phyloP scores from a whole-genome alignment of 2,113 vertebrate species.

The Seriola quinqueradiata region DNA sequence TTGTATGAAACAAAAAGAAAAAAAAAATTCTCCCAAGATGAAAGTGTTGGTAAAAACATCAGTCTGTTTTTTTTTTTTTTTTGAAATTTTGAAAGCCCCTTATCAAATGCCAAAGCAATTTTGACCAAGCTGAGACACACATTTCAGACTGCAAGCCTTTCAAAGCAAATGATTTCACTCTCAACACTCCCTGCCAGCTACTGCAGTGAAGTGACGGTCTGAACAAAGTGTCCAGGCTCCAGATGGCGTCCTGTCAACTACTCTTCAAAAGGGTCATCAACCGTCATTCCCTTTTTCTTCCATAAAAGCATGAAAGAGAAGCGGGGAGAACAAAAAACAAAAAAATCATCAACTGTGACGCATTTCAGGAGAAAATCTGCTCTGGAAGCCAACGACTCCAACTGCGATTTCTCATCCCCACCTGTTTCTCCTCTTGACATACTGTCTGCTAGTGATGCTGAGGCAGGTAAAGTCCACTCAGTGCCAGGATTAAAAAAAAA shows the following conservation, averaged over 20 bases:
- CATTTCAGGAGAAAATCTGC: conserved; percentile 26
- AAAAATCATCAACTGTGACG: background rate
- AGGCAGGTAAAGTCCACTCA: conserved; percentile 29
- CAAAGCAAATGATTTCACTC: conserved; percentile 37
- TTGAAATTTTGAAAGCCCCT: conserved; percentile 28
- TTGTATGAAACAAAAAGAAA: background rate
- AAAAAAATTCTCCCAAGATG: background rate
- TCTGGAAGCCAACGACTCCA: conserved; percentile 15
- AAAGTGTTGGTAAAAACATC: background rate
- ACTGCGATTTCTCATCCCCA: conserved; percentile 20
- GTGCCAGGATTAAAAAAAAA: background rate
- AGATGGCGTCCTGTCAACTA: conserved; percentile 52
- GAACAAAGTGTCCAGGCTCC: conserved; percentile 43
- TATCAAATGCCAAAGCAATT: conserved; percentile 46
- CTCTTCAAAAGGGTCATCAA: conserved; percentile 41
- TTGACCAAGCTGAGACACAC: conserved; percentile 5
- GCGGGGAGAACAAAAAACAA: background rate
- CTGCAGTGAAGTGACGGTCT: conserved; percentile 33
- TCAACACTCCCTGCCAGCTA: conserved; percentile 31
- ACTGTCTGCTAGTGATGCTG: conserved; percentile 19
- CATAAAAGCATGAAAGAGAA: conserved; percentile 16
- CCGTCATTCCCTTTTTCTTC: conserved; percentile 22
- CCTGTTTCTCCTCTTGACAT: conserved; percentile 29
- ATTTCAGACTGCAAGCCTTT: conserved; percentile 48
- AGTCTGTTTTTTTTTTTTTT: background rate